Conservation (phyloP, 2,797 vertebrate species). For the Atherinosoma microstoma region DNA sequence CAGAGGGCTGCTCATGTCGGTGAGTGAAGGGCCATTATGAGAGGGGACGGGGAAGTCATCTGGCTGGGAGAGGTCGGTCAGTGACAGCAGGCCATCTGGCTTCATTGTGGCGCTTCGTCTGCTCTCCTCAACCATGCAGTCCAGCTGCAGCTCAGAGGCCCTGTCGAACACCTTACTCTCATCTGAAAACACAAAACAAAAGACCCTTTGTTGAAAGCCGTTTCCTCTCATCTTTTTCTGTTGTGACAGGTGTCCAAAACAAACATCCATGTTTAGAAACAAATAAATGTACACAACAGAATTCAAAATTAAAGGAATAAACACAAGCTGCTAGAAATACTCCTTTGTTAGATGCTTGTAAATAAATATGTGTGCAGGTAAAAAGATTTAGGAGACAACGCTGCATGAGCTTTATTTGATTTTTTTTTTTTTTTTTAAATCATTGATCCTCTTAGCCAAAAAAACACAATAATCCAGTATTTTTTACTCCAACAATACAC, state of each 20-base stretch:
- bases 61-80: constrained; percentile 70
- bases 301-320: neutral
- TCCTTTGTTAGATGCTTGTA: constrained; percentile 1
- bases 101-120: constrained; percentile 73
- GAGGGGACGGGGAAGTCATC: constrained; percentile 55
- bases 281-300: neutral
- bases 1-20: constrained; percentile 74
- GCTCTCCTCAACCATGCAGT: constrained; percentile 76
- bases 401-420: neutral
- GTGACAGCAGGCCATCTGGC: constrained; percentile 69
- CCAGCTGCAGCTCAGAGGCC: constrained; percentile 77
- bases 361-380: constrained; percentile 14
- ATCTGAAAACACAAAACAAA: constrained; percentile 64
- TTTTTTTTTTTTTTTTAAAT: neutral
- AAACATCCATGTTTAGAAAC: constrained; percentile 8
- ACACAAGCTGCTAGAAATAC: neutral
- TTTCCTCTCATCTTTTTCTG: constrained; percentile 3
- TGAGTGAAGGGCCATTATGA: constrained; percentile 68
- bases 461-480: too few relatives aligned
- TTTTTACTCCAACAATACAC: too few relatives aligned
- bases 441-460: neutral
- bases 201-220: neutral
- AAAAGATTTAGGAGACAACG: neutral
- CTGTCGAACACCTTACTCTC: constrained; percentile 80
- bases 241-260: constrained; percentile 19